phyloP scores from a whole-genome alignment of 2,113 vertebrate genomes.

The Pterophyllum scalare region DNA sequence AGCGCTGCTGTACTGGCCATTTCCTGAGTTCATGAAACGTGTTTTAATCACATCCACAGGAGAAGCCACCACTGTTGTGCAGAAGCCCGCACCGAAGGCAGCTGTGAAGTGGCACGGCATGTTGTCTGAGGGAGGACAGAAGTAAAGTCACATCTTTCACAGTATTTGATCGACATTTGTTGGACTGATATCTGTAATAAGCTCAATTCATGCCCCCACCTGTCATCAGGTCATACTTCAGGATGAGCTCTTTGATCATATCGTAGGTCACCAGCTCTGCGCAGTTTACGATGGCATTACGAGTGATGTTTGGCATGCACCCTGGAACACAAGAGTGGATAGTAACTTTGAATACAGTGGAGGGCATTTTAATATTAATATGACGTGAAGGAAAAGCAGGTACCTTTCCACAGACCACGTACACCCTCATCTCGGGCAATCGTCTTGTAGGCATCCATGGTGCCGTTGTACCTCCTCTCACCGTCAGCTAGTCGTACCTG shows the following conservation, averaged over 20 bases:
- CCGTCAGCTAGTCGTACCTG: conserved; percentile 77
- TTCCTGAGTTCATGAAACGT: conserved; percentile 90
- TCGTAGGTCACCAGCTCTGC: conserved; percentile 97
- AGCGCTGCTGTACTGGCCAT: conserved; percentile 85
- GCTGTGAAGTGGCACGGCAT: conserved; percentile 94
- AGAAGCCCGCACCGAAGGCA: conserved; percentile 94
- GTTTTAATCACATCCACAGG: conserved; percentile 97
- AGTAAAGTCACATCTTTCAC: not conserved
- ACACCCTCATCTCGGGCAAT: conserved; percentile 89
- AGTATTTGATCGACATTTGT: accelerated
- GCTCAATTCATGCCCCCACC: conserved; percentile 78
- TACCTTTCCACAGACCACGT: conserved; percentile 90
- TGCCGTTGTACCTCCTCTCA: conserved; percentile 85
- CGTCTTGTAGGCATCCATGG: conserved; percentile 88
- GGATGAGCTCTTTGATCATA: conserved; percentile 90
- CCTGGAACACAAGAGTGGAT: conserved; percentile 76
- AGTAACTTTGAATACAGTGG: not conserved
- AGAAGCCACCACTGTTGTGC: conserved; percentile 92
- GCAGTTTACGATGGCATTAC: conserved; percentile 95
- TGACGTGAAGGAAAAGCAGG: not conserved
- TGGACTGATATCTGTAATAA: not conserved
- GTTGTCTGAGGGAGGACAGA: conserved; percentile 80
- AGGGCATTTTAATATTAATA: not conserved
- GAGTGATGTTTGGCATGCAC: conserved; percentile 91
- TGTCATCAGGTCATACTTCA: conserved; percentile 87